phyloP scores from a whole-genome alignment of 2,888 invertebrate species.

The Trissoscelio sp. region DNA sequence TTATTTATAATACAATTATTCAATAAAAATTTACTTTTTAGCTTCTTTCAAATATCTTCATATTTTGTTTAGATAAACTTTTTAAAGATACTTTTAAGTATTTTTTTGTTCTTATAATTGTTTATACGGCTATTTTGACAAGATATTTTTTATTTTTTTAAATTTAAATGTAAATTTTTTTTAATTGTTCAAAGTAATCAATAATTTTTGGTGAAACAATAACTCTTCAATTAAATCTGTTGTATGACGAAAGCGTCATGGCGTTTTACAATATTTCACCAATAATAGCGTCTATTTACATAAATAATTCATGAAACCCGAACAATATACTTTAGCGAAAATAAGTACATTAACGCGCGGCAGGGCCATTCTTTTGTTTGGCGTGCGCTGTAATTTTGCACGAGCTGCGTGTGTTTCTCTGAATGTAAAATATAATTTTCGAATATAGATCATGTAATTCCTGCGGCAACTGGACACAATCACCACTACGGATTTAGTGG shows the following conservation, averaged over 20 bases:
- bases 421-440: constrained; percentile 60
- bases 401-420: constrained; percentile 36
- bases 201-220: constrained; percentile 31
- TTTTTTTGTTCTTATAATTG: too few relatives aligned
- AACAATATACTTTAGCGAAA: constrained; percentile 52
- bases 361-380: constrained; percentile 57
- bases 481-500: constrained; percentile 71
- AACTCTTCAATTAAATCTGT: constrained; percentile 29
- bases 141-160: too few relatives aligned
- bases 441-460: constrained; percentile 72
- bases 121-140: too few relatives aligned
- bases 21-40: too few relatives aligned
- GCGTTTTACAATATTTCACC: constrained; percentile 37
- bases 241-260: constrained; percentile 1
- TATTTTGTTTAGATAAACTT: too few relatives aligned
- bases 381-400: constrained; percentile 41
- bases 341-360: constrained; percentile 61
- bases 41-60: too few relatives aligned
- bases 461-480: constrained; percentile 77
- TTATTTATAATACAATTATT: too few relatives aligned
- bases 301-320: constrained; percentile 43
- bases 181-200: too few relatives aligned
- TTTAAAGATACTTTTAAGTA: too few relatives aligned
- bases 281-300: constrained; percentile 51
- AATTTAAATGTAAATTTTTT: too few relatives aligned